Evolutionary conservation across 2,888 invertebrate species (phyloP), one percentile per base, ranked within the genome.

Genomic region (Lymantria monacha): DNA sequence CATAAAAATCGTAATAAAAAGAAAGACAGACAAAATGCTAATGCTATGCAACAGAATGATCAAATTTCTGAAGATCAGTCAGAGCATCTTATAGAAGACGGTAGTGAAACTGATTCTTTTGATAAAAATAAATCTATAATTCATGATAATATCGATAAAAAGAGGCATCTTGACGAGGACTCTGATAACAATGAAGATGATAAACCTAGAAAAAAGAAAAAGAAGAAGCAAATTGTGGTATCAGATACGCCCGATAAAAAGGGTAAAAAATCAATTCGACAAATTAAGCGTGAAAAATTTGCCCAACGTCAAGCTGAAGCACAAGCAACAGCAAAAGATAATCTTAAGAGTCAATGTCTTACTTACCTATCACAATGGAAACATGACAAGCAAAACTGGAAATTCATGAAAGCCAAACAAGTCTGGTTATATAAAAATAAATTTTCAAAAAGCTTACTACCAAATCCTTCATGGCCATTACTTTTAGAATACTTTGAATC

Each of bases 321-420:
- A 44, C 92, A 92, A 66, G 82, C 89, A 45, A 91, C 90, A 43
- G 78, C 84, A 10, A 92, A 92, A 66, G 85, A 92, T 48, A 92
- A 92, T 49, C 87, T 93, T 10, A 93, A 93, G 64, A 82, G 92
- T 42, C 93, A 93, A 54, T 94, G 94, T 53, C 83, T 94, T 13
- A 93, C 90, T 69, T 96, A 96, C 73, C 76, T 96, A 46, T 93
- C 93, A 1, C 93, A 94, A 70, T 96, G 96, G 96, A 95, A 95
- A 77, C 91, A 95, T 72, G 91, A 93, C 55, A 92, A 84, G 59
- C 83, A 82, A 42, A 93, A 95, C 66, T 96, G 96, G 96, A 96
- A 96, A 79, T 96, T 96, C 75, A 95, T 95, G 81, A 96, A 96
- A 80, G 81, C 94, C 0, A 93, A 93, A 55, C 96, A 96, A 84